Percentiles rank a stretch among this genome's conserved stretches.
Conservation (phyloP, 1,140 invertebrate species). For the Ephestia elutella region DNA sequence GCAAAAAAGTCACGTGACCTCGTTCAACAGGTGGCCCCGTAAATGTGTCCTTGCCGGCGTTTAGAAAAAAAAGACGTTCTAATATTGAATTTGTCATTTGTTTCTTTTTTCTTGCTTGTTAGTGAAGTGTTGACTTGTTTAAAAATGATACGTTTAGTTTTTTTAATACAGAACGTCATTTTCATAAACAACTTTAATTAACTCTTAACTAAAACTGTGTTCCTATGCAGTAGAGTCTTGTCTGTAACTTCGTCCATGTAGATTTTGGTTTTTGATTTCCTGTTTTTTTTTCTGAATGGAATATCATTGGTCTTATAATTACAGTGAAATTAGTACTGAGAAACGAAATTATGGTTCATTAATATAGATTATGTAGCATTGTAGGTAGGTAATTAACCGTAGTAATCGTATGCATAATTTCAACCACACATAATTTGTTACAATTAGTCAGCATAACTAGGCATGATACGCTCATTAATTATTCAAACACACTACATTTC, state of each 20-base stretch:
- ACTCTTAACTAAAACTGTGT: too few relatives aligned
- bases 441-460: slow-evolving; percentile 2
- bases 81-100: slow-evolving; percentile 22
- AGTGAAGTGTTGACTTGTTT: too few relatives aligned
- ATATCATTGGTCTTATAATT: too few relatives aligned
- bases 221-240: too few relatives aligned
- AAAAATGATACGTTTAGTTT: too few relatives aligned
- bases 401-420: slow-evolving; percentile 2
- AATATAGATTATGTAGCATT: slow-evolving; percentile 19
- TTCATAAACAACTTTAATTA: too few relatives aligned
- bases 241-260: too few relatives aligned
- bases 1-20: slow-evolving; percentile 72
- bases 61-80: slow-evolving; percentile 43
- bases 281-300: too few relatives aligned
- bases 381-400: not conserved
- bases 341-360: slow-evolving; percentile 6
- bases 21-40: slow-evolving; percentile 67
- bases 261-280: too few relatives aligned
- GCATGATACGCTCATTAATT: slow-evolving; percentile 2
- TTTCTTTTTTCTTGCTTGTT: slow-evolving; percentile 17
- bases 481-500: not conserved
- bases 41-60: slow-evolving; percentile 59
- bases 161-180: too few relatives aligned
- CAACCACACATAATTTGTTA: not conserved
- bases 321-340: too few relatives aligned